Evolutionary conservation across 2,797 vertebrate genomes (phyloP).

Genomic region (Gallinago nigripennis): DNA sequence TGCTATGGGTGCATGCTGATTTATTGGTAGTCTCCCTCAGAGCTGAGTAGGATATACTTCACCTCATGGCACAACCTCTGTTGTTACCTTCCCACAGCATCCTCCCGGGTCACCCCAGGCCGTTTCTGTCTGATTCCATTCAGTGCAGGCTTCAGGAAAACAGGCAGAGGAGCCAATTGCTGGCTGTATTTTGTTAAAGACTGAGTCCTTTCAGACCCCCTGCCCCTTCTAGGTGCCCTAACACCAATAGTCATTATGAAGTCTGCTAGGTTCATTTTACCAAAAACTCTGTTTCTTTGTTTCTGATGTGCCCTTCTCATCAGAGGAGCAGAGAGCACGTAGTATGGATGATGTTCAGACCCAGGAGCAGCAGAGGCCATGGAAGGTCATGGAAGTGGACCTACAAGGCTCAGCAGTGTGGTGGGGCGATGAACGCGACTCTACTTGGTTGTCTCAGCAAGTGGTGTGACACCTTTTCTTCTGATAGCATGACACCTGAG

Average conservation of each 20-base stretch:
- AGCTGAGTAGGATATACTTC: background rate
- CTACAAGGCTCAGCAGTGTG: fast-evolving
- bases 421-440: background rate
- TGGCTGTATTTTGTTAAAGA: background rate
- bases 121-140: background rate
- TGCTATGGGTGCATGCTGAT: fast-evolving
- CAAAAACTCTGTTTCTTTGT: background rate
- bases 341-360: no score
- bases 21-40: background rate
- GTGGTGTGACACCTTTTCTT: background rate
- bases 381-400: fast-evolving
- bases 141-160: background rate
- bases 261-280: background rate
- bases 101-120: fast-evolving
- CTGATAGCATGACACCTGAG: background rate
- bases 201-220: background rate
- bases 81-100: background rate
- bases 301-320: background rate
- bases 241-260: background rate
- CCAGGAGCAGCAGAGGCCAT: background rate
- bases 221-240: background rate
- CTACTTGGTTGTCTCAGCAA: background rate
- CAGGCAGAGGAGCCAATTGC: background rate
- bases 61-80: background rate
- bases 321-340: no score